Base-by-base conservation (phyloP, 2,113 vertebrate genomes). In the Sander lucioperca region DNA sequence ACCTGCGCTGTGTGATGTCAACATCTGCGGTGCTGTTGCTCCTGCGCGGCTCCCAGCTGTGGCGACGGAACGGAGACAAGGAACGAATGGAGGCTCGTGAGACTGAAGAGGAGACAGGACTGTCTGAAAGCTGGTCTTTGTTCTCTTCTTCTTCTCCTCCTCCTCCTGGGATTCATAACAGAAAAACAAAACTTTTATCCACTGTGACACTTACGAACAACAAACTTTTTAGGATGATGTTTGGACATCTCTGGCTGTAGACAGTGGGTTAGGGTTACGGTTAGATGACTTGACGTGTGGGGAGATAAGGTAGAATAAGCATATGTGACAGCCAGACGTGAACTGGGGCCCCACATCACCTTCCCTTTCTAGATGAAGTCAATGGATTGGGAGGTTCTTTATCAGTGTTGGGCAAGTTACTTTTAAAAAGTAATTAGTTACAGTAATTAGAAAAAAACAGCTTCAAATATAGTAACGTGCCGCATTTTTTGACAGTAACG, bases 41-140 rank as follows among this genome's bases (percentile, higher is more conserved):
- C 83, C 96, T 96, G 2, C 95, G 96, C 0, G 97, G 97, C 12
- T 96, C 97, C 97, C 97, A 99, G 76, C 97, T 99, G 89, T 99
- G 97, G 18, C 97, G 95, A 0, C 97, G 95, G 82, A 96, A 96
- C 0, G 97, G 97, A 2, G 97, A 99, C 64, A 96, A 92, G 0
- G 97, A 96, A 10, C 95, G 91, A 74, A 94, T 90, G 54, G 96
- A 91, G 58, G 84, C 36, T 19, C 95, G 91, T 21, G 96, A 73
- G 15, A 95, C 80, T 0, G 95, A 89, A 7, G 96, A 82, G 16
- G 85, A 92, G 15, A 89, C 78, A 0, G 94, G 0, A 61, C 96
- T 96, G 6, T 97, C 96, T 0, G 94, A 94, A 87, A 98, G 95
- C 27, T 96, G 95, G 91, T 97, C 97, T 92, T 95, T 95, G 68